A percentile compares a stretch with the other conserved stretches of the same genome.
Conservation (phyloP, 2,888 invertebrate species). For the Cryptosula pallasiana region DNA sequence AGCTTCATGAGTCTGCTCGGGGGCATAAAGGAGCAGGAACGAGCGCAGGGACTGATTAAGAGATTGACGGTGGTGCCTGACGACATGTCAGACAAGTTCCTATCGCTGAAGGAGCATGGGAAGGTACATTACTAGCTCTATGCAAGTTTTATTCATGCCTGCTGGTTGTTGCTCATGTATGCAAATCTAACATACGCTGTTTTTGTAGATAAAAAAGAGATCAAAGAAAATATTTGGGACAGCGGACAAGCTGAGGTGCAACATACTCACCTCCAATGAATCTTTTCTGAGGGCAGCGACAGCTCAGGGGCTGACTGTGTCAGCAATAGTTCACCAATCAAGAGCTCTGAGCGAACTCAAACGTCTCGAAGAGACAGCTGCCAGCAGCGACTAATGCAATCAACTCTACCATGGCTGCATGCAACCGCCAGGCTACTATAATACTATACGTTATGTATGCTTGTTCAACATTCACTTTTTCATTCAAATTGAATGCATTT, state of each 20-base stretch:
- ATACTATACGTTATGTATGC: too few species aligned
- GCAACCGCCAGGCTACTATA: too few species aligned
- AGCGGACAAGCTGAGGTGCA: slow-evolving; percentile 76
- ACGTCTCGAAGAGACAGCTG: not conserved
- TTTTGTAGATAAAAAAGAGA: slow-evolving; percentile 14
- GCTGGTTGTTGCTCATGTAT: not conserved
- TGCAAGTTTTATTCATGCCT: too few species aligned
- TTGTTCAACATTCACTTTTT: too few species aligned
- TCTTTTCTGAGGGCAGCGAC: slow-evolving; percentile 85
- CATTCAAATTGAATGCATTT: too few species aligned
- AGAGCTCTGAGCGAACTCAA: slow-evolving; percentile 19
- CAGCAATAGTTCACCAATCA: slow-evolving; percentile 5
- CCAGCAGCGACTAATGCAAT: not conserved
- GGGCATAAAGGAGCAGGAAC: slow-evolving; percentile 69
- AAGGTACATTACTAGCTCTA: not conserved
- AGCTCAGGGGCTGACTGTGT: slow-evolving; percentile 63
- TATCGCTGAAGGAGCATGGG: not conserved
- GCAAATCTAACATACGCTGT: too few species aligned
- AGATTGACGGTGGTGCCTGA: slow-evolving; percentile 70
- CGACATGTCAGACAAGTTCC: slow-evolving; percentile 58
- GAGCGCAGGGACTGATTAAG: slow-evolving; percentile 66
- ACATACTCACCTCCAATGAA: slow-evolving; percentile 87
- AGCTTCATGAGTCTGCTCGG: slow-evolving; percentile 77
- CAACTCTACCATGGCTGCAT: too few species aligned
- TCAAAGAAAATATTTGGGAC: slow-evolving; percentile 72